A percentile compares a stretch with the other conserved stretches of the same genome.
These are phyloP conservation scores for Beris morrisii DNA, from an alignment of 2,888 invertebrate genomes.

Conservation along the genomic window DNA sequence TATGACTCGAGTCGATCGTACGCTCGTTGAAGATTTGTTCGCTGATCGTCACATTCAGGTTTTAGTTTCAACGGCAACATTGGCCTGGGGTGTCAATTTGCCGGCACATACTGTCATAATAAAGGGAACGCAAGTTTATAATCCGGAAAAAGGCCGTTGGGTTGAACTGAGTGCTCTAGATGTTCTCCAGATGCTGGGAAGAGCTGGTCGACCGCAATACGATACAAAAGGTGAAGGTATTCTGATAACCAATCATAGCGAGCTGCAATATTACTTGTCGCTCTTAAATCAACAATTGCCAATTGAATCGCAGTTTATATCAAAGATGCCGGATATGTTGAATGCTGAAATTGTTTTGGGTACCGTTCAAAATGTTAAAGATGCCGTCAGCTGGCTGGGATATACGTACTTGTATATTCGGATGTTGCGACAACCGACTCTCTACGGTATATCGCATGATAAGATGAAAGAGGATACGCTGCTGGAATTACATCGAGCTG, in stretches of 20 bases:
- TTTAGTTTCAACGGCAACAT: conserved; percentile 94
- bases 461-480: conserved; percentile 78
- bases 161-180: conserved; percentile 96
- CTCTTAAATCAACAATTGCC: conserved; percentile 97
- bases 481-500: conserved; percentile 87
- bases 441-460: conserved; percentile 87
- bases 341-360: conserved; percentile 98
- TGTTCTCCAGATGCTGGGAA: conserved; percentile 97
- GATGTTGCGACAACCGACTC: conserved; percentile 86
- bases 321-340: conserved; percentile 92
- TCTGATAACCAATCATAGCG: conserved; percentile 97
- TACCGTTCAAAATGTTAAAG: conserved; percentile 82
- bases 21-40: conserved; percentile 97
- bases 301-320: conserved; percentile 93
- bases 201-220: conserved; percentile 97
- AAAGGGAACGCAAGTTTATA: conserved; percentile 98
- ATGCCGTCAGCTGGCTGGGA: conserved; percentile 89
- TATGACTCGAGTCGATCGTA: conserved; percentile 97
- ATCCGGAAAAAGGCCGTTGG: conserved; percentile 98
- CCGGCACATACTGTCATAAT: conserved; percentile 96
- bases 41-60: conserved; percentile 98
- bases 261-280: conserved; percentile 96
- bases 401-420: conserved; percentile 96
- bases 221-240: conserved; percentile 97
- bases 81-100: conserved; percentile 99